Base-by-base conservation (phyloP, 2,888 invertebrate genomes). In the Sphinx pinastri region DNA sequence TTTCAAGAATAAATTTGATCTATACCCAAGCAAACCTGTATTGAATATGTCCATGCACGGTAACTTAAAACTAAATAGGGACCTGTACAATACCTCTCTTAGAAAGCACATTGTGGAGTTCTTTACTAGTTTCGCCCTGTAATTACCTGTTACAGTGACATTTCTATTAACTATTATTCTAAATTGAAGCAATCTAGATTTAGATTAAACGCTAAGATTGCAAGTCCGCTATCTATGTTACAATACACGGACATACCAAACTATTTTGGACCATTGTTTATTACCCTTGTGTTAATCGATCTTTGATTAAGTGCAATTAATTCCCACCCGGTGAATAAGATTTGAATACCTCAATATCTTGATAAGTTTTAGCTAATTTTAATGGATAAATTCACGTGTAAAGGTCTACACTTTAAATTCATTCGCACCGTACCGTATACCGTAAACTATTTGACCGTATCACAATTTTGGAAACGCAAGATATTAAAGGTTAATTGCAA, bases 101-200 rank as follows among this genome's bases (percentile, higher is more conserved):
- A 90, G 92, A 91, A 90, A 91, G 89, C 84, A 85, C 83, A 80
- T 81, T 73, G 73, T 77, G 70, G 75, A 76, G 84, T 88, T 89
- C 90, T 90, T 90, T 87, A 87, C 88, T 87, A 87, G 88, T 86
- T 83, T 77, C 80, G 77, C 79, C 77, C 74, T 85, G 87, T 90
- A 90, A 91, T 91, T 89, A 91, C 86, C 80, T 78, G 80, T 80
- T 81, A 85, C 87, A 86, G 88, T 88, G 89, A 92, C 87, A 87
- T 86, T 85, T 87, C 86, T 87, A 88, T 88, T 88, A 85, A 80
- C 82, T 82, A 83, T 83, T 84, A 82, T 84, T 82, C 78, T 79
- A 80, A 79, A 82, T 79, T 77, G 76, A 79, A 78, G 75, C 81
- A 80, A 84, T 84, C 83, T 81, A 79, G 80, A 84, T 80, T 77